These are phyloP conservation scores for Nothura maculosa DNA, from an alignment of 2,797 vertebrate species.

Conservation along the genomic window DNA sequence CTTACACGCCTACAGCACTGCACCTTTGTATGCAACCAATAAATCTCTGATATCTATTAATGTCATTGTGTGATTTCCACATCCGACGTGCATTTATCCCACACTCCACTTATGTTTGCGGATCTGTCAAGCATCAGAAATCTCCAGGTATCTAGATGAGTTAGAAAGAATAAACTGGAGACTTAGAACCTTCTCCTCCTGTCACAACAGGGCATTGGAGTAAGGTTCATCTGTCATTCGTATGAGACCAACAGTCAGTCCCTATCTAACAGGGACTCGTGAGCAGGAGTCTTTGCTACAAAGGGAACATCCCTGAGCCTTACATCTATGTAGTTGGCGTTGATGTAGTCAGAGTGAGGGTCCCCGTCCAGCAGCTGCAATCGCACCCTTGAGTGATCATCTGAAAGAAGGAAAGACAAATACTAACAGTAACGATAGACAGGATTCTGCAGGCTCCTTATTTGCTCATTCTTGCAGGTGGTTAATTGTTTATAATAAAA, in stretches of 20 bases:
- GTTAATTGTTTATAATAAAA: neutral
- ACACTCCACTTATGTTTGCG: constrained; percentile 33
- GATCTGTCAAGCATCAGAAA: constrained; percentile 75
- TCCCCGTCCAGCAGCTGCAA: constrained; percentile 95
- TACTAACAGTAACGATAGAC: constrained; percentile 54
- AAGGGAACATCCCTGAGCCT: constrained; percentile 63
- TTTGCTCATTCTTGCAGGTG: neutral
- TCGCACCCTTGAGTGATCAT: constrained; percentile 96
- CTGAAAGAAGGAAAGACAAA: constrained; percentile 81
- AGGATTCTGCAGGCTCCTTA: neutral
- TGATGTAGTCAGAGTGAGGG: constrained; percentile 97
- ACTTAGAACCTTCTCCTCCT: constrained; percentile 48
- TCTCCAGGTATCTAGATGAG: constrained; percentile 40
- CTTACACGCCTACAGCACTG: constrained; percentile 40
- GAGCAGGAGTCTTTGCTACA: neutral
- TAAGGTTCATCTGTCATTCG: neutral
- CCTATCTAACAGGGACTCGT: neutral
- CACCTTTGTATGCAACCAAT: neutral
- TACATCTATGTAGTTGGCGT: constrained; percentile 97
- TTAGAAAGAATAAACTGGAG: constrained; percentile 41
- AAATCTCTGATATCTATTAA: constrained; percentile 40
- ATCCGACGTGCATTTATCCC: constrained; percentile 52
- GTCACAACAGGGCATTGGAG: neutral
- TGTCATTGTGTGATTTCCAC: constrained; percentile 30
- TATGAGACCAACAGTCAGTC: neutral